These are phyloP conservation scores for Urocyon cinereoargenteus DNA, from an alignment of 2,797 vertebrate genomes.

Conservation along the genomic window DNA sequence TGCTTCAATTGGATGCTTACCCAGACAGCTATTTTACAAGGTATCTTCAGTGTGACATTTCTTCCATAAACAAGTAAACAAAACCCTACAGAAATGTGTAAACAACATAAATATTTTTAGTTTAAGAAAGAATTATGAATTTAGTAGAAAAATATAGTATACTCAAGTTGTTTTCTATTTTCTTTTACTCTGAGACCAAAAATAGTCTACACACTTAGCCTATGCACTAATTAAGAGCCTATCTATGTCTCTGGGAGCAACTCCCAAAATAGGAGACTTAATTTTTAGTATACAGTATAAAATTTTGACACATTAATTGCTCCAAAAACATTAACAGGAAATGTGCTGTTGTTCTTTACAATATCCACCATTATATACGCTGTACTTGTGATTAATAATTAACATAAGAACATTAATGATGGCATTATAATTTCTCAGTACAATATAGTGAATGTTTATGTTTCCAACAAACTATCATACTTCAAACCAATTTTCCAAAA, in stretches of 20 bases:
- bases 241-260: background rate
- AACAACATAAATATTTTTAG: background rate
- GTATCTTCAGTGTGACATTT: background rate
- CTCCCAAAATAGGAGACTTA: background rate
- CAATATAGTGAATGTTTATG: background rate
- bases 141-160: background rate
- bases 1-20: background rate
- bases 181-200: background rate
- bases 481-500: conserved; percentile 26
- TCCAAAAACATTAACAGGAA: background rate
- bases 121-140: background rate
- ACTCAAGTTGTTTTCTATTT: background rate
- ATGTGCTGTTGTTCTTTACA: background rate
- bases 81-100: background rate
- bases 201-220: background rate
- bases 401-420: background rate
- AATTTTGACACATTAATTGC: background rate
- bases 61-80: background rate
- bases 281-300: background rate
- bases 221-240: background rate
- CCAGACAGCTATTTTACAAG: background rate
- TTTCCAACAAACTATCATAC: conserved; percentile 17
- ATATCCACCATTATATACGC: background rate
- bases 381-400: background rate
- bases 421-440: background rate